Evolutionary conservation across 2,113 vertebrate genomes (phyloP).

Genomic region (Ceratotherium simum): DNA sequence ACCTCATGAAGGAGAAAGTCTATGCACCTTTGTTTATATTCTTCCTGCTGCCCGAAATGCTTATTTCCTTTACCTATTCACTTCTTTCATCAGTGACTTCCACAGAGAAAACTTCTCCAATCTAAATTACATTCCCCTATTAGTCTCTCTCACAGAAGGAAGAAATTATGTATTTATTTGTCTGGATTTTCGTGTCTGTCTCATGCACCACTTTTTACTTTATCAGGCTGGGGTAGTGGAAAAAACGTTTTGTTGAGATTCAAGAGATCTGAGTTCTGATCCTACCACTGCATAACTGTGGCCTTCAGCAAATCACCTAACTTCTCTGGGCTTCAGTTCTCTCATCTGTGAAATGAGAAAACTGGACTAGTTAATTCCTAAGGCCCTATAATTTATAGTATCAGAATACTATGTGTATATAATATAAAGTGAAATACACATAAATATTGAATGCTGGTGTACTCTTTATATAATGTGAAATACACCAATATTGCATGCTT

Average conservation of each 20-base stretch:
- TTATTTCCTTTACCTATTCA: neutral
- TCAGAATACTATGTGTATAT: neutral
- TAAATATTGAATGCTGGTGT: neutral
- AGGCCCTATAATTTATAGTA: neutral
- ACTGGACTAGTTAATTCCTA: neutral
- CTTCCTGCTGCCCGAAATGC: neutral
- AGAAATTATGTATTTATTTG: neutral
- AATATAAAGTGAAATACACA: neutral
- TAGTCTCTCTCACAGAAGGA: neutral
- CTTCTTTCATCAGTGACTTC: neutral
- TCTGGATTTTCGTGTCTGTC: neutral
- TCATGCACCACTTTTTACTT: neutral
- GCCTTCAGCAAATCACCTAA: neutral
- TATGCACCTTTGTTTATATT: neutral
- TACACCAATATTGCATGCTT: neutral
- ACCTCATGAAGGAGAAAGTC: neutral
- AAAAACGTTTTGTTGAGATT: neutral
- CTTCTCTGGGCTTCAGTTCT: neutral
- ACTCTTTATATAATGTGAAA: neutral
- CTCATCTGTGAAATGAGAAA: neutral
- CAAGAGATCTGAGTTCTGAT: neutral
- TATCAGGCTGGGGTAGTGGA: neutral
- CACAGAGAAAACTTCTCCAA: neutral
- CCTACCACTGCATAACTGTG: neutral
- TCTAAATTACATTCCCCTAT: neutral